Percentiles rank a stretch among this genome's conserved stretches.
Evolutionary conservation across 2,888 invertebrate species (phyloP).

Genomic region (Chrysopilus asiliformis): DNA sequence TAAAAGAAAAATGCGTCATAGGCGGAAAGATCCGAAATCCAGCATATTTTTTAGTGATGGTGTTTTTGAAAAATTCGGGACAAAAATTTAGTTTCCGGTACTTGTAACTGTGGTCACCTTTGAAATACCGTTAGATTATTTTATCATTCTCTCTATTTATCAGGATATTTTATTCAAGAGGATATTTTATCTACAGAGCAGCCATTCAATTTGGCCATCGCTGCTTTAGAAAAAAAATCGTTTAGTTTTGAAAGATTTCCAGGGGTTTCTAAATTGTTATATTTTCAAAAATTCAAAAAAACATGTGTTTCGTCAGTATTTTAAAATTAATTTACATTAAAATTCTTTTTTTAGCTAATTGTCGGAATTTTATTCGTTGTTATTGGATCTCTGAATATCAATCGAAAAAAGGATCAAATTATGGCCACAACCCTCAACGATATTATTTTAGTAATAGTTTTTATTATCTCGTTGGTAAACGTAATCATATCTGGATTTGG

Average conservation of each 20-base stretch:
- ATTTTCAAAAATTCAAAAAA: constrained; percentile 8
- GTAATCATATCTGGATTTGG: constrained; percentile 75
- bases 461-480: constrained; percentile 68
- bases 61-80: too few species aligned
- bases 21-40: too few species aligned
- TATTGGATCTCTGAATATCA: constrained; percentile 72
- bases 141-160: too few species aligned
- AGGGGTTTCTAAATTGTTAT: not conserved
- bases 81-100: too few species aligned
- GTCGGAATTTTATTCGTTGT: constrained; percentile 71
- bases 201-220: not conserved
- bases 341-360: constrained; percentile 53
- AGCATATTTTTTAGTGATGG: too few species aligned
- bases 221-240: not conserved
- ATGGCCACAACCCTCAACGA: constrained; percentile 70
- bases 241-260: not conserved
- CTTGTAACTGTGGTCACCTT: too few species aligned
- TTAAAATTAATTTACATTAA: constrained; percentile 15
- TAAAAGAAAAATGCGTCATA: too few species aligned
- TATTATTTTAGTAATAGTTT: constrained; percentile 63
- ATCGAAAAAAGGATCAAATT: constrained; percentile 57
- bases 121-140: too few species aligned
- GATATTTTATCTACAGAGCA: too few species aligned
- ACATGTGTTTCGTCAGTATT: constrained; percentile 14
- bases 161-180: too few species aligned